Base-by-base conservation (phyloP, 2,888 invertebrate species). In the Oxytorus armatus region DNA sequence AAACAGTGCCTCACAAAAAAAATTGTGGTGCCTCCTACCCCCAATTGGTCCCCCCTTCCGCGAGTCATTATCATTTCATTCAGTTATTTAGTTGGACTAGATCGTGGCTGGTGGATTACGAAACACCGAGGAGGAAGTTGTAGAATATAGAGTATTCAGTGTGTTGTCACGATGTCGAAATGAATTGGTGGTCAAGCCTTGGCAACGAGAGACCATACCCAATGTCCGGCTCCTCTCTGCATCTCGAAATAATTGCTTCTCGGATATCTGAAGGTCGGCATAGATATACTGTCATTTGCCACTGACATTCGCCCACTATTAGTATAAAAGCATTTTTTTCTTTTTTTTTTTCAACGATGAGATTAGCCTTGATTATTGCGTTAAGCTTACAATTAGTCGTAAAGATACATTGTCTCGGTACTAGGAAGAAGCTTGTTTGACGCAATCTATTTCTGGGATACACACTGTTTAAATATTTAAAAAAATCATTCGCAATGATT, bases 181-280 rank as follows among this genome's bases (percentile, higher is more conserved):
- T 73, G 74, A 77, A 84, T 84, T 66, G 80, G 66, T 81, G 74
- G 81, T 76, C 73, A 77, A 79, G 61, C 76, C 77, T 85, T 85
- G 85, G 85, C 85, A 85, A 39, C 80, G 81, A 63, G 23, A n/a
- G 21, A 11, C 53, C 53, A 16, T n/a, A n/a, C n/a, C 73, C 39
- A 33, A 39, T 36, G 53, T 33, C 47, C 74, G 51, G 59, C 44
- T 53, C 68, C n/a, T 53, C 65, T 59, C 25, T 36, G 79, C 44
- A 57, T 79, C 82, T 82, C 79, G 79, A 84, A 85, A 85, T 84
- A 84, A 84, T 85, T 81, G 75, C 77, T 74, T 78, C 75, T 47
- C 72, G 55, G 72, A 80, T n/a, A n/a, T 55, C 68, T 66, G 72
- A 76, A 72, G 79, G 72, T 66, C 36, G 11, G 1, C 29, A 21